Evolutionary conservation across 2,797 vertebrate genomes (phyloP).

Genomic region (Apogon talboti): DNA sequence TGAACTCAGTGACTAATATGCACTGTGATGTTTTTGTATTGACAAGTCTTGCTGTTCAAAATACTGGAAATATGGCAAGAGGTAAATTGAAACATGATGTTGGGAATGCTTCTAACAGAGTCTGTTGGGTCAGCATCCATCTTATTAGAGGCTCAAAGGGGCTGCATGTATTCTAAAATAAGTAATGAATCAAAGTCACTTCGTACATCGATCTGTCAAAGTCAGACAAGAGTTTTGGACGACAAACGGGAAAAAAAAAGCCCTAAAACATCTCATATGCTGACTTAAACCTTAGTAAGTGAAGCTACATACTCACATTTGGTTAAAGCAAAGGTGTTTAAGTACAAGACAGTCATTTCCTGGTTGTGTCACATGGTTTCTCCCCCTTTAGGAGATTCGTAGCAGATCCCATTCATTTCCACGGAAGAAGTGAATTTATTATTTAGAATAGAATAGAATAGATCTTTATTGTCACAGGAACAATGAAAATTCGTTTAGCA

Average conservation of each 20-base stretch:
- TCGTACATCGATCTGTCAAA: constrained; percentile 55
- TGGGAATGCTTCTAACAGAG: constrained; percentile 33
- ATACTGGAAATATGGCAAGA: constrained; percentile 9
- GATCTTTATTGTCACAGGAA: too few relatives aligned
- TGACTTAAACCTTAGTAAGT: background rate
- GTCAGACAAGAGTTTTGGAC: constrained; percentile 21
- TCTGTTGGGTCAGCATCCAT: constrained; percentile 42
- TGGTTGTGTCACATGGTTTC: too few relatives aligned
- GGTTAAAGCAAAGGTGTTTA: background rate
- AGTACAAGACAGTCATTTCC: too few relatives aligned
- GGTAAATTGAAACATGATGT: constrained; percentile 51
- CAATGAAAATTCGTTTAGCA: too few relatives aligned
- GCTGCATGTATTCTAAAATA: constrained; percentile 19
- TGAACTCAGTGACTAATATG: constrained; percentile 27
- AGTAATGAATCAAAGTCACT: constrained; percentile 43
- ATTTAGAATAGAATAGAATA: too few relatives aligned
- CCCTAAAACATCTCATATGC: constrained; percentile 1
- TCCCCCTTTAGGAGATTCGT: too few relatives aligned
- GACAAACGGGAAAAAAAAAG: constrained; percentile 11
- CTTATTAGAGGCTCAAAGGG: constrained; percentile 38
- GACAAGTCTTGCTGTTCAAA: constrained; percentile 21
- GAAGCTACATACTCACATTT: background rate
- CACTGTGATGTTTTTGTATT: constrained; percentile 37
- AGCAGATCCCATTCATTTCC: too few relatives aligned
- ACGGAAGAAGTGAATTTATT: too few relatives aligned